These are phyloP conservation scores for Cyclina sinensis DNA, from an alignment of 1,140 invertebrate species.

Conservation along the genomic window DNA sequence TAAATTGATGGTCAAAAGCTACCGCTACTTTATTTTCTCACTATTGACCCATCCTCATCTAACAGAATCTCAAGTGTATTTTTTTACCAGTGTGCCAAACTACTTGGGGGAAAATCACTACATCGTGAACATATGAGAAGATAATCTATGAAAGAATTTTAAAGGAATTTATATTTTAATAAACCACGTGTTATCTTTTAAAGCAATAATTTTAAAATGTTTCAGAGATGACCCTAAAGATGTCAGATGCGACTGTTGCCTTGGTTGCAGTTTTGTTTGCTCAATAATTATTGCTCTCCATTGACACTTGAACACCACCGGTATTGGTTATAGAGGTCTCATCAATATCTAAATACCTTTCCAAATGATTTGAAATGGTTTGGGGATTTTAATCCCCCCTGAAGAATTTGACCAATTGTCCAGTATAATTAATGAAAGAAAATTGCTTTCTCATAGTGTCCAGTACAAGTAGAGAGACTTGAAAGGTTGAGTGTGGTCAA, in stretches of 20 bases:
- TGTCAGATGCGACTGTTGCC: neutral
- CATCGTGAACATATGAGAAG: neutral
- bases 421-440: constrained; percentile 43
- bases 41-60: constrained; percentile 15
- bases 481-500: neutral
- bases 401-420: constrained; percentile 35
- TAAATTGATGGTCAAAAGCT: constrained; percentile 55
- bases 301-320: constrained; percentile 28
- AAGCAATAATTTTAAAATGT: neutral
- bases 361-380: neutral
- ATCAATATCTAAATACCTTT: constrained; percentile 12
- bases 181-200: constrained; percentile 59
- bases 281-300: neutral
- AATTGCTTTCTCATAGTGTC: constrained; percentile 43
- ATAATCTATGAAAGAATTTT: constrained; percentile 45
- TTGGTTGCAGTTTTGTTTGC: constrained; percentile 22
- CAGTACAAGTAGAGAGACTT: neutral
- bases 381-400: neutral
- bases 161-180: constrained; percentile 44
- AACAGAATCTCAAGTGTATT: neutral
- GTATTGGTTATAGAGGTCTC: constrained; percentile 8
- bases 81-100: neutral
- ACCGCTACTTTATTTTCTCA: neutral
- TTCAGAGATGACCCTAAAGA: neutral
- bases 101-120: neutral